phyloP scores from a whole-genome alignment of 2,113 vertebrate species.

The Leucopsar rothschildi region DNA sequence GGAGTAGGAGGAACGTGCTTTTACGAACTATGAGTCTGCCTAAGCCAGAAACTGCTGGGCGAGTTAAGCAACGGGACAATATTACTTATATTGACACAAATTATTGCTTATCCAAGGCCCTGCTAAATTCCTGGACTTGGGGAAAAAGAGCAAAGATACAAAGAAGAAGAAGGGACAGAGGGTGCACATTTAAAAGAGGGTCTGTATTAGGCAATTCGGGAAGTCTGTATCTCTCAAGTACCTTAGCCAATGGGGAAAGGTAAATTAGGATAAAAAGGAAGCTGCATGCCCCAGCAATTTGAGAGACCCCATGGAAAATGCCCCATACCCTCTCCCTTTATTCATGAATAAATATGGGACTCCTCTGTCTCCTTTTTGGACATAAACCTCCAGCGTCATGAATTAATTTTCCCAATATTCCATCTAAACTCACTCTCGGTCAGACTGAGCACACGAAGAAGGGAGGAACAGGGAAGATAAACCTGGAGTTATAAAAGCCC shows the following conservation, averaged over 20 bases:
- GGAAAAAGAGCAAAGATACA: not conserved
- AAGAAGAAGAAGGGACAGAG: not conserved
- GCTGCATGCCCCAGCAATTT: not conserved
- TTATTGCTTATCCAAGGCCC: not conserved
- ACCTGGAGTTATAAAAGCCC: not conserved
- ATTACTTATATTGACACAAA: not conserved
- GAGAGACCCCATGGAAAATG: not conserved
- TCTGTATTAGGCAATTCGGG: not conserved
- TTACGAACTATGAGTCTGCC: not conserved
- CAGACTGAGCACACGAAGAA: not conserved
- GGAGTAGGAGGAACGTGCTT: not conserved
- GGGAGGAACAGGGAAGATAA: no score
- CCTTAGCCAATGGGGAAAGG: not conserved
- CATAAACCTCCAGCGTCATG: not conserved
- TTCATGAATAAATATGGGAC: not conserved
- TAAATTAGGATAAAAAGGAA: not conserved
- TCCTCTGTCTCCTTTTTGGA: not conserved
- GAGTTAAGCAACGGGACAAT: not conserved
- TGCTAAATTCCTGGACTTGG: not conserved
- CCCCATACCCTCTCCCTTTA: not conserved
- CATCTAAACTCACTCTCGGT: not conserved
- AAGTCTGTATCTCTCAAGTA: not conserved
- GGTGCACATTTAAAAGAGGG: not conserved
- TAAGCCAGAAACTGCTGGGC: not conserved
- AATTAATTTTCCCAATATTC: not conserved